Conservation (phyloP, 2,888 invertebrate genomes). For the Imbricaverruca yamaguchii region DNA sequence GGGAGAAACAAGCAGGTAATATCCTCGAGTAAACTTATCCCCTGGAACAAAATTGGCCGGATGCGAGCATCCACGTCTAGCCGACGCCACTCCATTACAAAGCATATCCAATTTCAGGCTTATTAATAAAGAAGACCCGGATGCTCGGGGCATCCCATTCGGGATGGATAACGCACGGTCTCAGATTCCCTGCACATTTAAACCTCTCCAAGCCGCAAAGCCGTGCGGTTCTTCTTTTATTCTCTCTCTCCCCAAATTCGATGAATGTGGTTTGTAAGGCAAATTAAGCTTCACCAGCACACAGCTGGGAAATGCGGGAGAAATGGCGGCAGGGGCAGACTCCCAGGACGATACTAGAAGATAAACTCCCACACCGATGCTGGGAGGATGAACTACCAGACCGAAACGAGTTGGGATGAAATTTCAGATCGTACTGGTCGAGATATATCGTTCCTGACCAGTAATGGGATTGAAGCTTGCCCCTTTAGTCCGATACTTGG, state of each 20-base stretch:
- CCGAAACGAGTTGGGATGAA: no score
- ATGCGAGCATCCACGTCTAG: background rate
- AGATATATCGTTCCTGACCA: no score
- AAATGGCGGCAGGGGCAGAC: no score
- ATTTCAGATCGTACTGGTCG: no score
- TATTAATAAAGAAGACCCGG: background rate
- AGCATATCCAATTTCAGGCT: constrained; percentile 10
- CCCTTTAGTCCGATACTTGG: no score
- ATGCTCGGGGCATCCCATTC: background rate
- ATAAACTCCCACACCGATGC: no score
- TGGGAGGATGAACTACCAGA: no score
- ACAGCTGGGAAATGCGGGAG: no score
- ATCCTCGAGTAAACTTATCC: background rate
- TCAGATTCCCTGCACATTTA: background rate
- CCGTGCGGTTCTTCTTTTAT: background rate
- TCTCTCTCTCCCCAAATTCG: background rate
- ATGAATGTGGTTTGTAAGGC: background rate
- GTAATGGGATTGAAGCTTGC: no score
- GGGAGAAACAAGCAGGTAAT: background rate
- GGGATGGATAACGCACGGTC: background rate
- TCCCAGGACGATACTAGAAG: no score
- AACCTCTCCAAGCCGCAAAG: background rate
- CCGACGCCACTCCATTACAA: background rate
- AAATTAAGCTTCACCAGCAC: background rate
- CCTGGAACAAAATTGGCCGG: background rate